Evolutionary conservation across 2,797 vertebrate species (phyloP), one percentile per base, ranked within the genome.

Genomic region (Gymnoscopelus microlampas): DNA sequence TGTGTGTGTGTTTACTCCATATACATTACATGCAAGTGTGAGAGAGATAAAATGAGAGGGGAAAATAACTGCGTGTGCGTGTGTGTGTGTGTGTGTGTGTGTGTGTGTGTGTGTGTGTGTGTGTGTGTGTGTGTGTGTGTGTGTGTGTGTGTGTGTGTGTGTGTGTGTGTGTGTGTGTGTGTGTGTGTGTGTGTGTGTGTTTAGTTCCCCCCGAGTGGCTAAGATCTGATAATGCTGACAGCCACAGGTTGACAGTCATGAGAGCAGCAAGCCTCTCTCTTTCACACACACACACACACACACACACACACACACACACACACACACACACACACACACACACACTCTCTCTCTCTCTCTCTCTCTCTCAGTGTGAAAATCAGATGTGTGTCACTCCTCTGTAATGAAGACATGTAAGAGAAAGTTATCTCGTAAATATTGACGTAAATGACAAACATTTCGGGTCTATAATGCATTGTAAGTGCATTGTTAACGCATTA

Each of bases 171-270:
- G 54, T 78, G 71, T 79, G 56, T 67, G 73, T 67, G 50, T 53
- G 60, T 26, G 64, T 80, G 68, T 68, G 76, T 67, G 63, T 26
- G 56, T 60, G 76, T 75, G 80, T 78, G 83, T 83, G 82, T 88
- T 90, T 85, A 86, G 86, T 89, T 89, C 77, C 84, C 77, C 82
- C 75, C 81, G 85, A 90, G 71, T 83, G 82, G 73, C 67, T 85
- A 71, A 77, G 85, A 92, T 92, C 89, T 90, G 91, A 92, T 91
- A 91, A 92, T 70, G 70, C 70, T 87, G 87, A 91, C 83, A 89
- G 84, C 80, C 85, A 87, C 80, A 85, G 86, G 89, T 90, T 87
- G 88, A 89, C 86, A 85, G 87, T 89, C 88, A 87, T 91, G 90
- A 89, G 89, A 91, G 87, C 86, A 91, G 85, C 74, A 81, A 73